phyloP scores from a whole-genome alignment of 2,797 vertebrate species.

The Lacerta bilineata region DNA sequence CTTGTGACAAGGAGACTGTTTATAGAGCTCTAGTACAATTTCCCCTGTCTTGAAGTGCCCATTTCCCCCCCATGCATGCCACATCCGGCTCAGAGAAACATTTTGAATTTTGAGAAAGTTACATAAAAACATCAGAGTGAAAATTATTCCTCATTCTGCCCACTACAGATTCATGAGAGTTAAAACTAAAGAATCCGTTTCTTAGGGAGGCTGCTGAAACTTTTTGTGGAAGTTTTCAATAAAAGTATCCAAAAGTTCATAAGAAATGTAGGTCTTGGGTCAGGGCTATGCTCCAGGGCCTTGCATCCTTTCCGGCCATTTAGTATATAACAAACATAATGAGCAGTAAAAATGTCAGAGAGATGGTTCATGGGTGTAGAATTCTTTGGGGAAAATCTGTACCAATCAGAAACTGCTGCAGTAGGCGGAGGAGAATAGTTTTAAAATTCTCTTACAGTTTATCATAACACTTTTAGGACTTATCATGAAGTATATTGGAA shows the following conservation, averaged over 20 bases:
- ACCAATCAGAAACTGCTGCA: neutral
- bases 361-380: neutral
- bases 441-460: neutral
- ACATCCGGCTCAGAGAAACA: neutral
- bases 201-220: neutral
- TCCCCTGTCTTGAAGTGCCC: neutral
- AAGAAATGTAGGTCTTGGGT: neutral
- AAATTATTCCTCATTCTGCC: neutral
- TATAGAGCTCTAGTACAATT: neutral
- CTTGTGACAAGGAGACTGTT: neutral
- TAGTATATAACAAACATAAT: neutral
- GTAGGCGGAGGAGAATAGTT: neutral
- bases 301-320: neutral
- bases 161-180: neutral
- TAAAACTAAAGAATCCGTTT: neutral
- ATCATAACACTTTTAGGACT: neutral
- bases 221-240: neutral
- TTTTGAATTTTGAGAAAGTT: neutral
- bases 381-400: neutral
- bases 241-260: neutral
- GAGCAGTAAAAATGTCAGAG: neutral
- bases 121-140: neutral
- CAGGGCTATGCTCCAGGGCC: neutral
- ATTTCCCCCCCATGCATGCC: neutral
- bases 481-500: neutral